Percentiles rank a stretch among this genome's conserved stretches.
phyloP scores from a whole-genome alignment of 2,888 invertebrate genomes.

The Protonemura montana region DNA sequence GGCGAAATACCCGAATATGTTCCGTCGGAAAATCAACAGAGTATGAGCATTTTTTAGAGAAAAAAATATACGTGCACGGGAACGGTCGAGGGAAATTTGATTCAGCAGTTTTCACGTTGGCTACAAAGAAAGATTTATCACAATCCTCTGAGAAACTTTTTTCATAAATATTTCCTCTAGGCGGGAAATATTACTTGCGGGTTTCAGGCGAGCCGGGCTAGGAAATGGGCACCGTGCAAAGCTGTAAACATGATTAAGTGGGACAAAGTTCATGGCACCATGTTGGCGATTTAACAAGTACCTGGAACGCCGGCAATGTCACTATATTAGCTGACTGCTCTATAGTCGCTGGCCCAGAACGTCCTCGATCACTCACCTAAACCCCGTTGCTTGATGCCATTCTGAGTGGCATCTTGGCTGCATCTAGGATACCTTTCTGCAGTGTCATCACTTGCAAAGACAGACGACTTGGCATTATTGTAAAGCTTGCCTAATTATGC shows the following conservation, averaged over 20 bases:
- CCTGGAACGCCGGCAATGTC: not conserved
- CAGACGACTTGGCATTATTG: not conserved
- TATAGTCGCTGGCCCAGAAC: not conserved
- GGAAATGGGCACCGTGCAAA: not conserved
- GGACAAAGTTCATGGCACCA: not conserved
- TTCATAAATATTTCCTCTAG: conserved; percentile 23
- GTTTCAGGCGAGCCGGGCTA: not conserved
- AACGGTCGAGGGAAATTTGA: conserved; percentile 24
- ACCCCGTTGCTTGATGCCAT: not conserved
- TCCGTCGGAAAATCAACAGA: not conserved
- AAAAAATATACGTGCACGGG: not conserved
- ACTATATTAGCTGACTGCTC: not conserved
- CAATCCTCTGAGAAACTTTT: conserved; percentile 27
- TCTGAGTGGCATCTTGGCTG: not conserved
- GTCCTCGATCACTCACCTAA: not conserved
- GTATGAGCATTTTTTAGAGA: conserved; percentile 1
- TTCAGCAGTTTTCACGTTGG: conserved; percentile 9
- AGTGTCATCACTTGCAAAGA: conserved; percentile 10
- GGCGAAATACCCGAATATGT: not conserved
- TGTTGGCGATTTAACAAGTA: not conserved
- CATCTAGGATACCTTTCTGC: not conserved
- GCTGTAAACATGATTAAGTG: not conserved
- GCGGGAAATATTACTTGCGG: conserved; percentile 19
- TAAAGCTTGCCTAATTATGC: conserved; percentile 29
- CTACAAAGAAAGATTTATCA: conserved; percentile 24